A percentile compares a stretch with the other conserved stretches of the same genome.
Conservation (phyloP, 2,888 invertebrate genomes). For the Agrochola macilenta region DNA sequence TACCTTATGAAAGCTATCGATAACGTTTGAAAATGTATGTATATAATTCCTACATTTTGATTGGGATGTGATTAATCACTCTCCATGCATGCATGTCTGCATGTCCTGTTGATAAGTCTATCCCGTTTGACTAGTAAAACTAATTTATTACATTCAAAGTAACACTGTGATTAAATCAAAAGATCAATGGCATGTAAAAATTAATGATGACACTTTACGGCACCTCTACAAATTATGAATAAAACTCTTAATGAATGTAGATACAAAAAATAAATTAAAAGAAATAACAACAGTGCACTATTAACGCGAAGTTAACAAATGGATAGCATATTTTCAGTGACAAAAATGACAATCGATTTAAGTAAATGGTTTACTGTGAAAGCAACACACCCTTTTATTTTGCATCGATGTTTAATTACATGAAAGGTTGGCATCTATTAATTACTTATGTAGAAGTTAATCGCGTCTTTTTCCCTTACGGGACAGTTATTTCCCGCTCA, state of each 20-base stretch:
- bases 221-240: no score
- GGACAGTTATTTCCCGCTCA: constrained; percentile 5
- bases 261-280: neutral
- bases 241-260: neutral
- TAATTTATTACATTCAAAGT: no score
- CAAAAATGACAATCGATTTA: neutral
- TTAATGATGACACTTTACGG: no score
- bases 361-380: neutral
- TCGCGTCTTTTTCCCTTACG: neutral
- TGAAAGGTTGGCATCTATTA: neutral
- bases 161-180: no score
- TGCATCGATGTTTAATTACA: constrained; percentile 2
- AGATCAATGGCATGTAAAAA: no score
- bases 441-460: constrained; percentile 15
- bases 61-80: no score
- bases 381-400: constrained; percentile 8
- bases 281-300: neutral
- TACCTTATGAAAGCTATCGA: neutral
- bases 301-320: neutral
- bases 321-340: neutral
- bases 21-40: no score
- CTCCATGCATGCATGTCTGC: no score
- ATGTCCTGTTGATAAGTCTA: no score
- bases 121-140: no score
- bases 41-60: no score